Conservation (phyloP, 2,113 vertebrate species). For the Rynchops niger region DNA sequence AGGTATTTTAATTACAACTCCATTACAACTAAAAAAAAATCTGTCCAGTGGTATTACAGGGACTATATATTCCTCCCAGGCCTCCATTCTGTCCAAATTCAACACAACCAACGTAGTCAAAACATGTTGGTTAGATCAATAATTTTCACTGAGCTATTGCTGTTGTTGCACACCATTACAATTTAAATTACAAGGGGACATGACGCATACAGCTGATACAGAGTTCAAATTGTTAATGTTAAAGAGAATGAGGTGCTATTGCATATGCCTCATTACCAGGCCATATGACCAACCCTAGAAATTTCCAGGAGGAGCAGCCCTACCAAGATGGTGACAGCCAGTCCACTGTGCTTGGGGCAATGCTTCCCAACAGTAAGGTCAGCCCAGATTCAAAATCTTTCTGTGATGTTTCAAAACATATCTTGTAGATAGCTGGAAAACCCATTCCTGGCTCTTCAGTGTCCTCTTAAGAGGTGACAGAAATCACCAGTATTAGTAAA, state of each 20-base stretch:
- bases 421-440: not conserved
- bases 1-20: not conserved
- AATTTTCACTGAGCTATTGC: not conserved
- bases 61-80: not conserved
- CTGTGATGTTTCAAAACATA: not conserved
- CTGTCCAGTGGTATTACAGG: not conserved
- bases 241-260: not conserved
- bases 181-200: not conserved
- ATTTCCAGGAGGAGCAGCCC: not conserved
- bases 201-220: not conserved
- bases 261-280: not conserved
- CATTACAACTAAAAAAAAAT: not conserved
- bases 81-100: not conserved
- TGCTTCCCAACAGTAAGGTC: not conserved
- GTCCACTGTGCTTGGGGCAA: not conserved
- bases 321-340: not conserved
- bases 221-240: not conserved
- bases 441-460: not conserved
- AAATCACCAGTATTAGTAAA: not conserved
- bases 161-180: not conserved
- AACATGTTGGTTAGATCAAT: not conserved
- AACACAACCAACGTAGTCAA: not conserved
- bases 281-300: not conserved
- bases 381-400: not conserved
- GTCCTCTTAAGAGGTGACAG: not conserved